These are phyloP conservation scores for Steinernema khuongi DNA, from an alignment of 1,140 invertebrate species.

Conservation along the genomic window DNA sequence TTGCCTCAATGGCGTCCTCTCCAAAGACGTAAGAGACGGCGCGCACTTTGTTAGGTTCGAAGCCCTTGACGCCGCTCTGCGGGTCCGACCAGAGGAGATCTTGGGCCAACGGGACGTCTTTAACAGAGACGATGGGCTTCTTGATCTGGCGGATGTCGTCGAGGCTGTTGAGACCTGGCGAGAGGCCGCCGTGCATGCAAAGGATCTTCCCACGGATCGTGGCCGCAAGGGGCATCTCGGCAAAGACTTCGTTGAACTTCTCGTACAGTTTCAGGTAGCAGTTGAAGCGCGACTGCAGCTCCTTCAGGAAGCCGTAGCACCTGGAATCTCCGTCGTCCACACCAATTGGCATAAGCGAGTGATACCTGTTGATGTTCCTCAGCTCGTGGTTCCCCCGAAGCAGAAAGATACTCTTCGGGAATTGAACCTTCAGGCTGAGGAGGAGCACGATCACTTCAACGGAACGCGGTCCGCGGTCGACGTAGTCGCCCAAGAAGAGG, in stretches of 20 bases:
- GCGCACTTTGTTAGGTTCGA: constrained; percentile 28
- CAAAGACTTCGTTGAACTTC: constrained; percentile 63
- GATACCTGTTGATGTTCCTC: constrained; percentile 66
- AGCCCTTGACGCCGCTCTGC: not conserved
- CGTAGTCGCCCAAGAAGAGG: constrained; percentile 33
- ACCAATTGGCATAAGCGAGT: constrained; percentile 62
- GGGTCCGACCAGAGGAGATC: constrained; percentile 21
- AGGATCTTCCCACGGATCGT: constrained; percentile 76
- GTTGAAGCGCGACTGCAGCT: constrained; percentile 64
- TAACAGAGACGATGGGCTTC: not conserved
- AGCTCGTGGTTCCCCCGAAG: constrained; percentile 68
- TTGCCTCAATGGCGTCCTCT: constrained; percentile 33
- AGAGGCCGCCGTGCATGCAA: constrained; percentile 57
- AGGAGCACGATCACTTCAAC: constrained; percentile 65
- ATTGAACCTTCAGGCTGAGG: constrained; percentile 65
- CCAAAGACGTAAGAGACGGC: constrained; percentile 39
- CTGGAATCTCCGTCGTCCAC: constrained; percentile 31
- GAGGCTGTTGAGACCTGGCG: constrained; percentile 68
- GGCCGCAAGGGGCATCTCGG: constrained; percentile 65
- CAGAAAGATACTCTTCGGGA: constrained; percentile 46
- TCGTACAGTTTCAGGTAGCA: constrained; percentile 61
- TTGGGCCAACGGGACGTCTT: not conserved
- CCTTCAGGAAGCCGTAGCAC: constrained; percentile 65
- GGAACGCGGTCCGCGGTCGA: constrained; percentile 63
- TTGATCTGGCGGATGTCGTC: constrained; percentile 45